These are phyloP conservation scores for Zosterops japonicus DNA, from an alignment of 2,113 vertebrate species.

Conservation along the genomic window DNA sequence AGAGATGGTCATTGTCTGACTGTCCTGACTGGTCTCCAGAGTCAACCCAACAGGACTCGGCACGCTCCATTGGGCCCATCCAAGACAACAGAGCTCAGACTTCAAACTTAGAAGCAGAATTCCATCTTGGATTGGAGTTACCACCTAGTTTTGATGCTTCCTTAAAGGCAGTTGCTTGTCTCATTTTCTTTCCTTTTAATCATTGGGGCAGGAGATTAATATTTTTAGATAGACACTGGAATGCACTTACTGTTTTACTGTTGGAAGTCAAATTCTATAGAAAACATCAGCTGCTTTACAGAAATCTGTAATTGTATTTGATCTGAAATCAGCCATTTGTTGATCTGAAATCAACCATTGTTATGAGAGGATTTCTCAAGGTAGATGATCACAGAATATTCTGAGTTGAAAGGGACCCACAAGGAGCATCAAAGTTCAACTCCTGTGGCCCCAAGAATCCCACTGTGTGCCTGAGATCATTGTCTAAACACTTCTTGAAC, in stretches of 20 bases:
- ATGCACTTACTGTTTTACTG: not conserved
- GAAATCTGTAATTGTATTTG: not conserved
- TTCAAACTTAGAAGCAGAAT: not conserved
- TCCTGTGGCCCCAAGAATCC: not conserved
- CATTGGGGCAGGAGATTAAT: not conserved
- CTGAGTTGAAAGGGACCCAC: not conserved
- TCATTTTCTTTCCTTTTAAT: not conserved
- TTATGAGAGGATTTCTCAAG: not conserved
- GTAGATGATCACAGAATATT: not conserved
- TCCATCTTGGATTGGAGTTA: not conserved
- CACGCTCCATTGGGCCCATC: not conserved
- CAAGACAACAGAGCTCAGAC: not conserved
- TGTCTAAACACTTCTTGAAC: not conserved
- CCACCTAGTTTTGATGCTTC: not conserved
- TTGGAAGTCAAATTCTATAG: not conserved
- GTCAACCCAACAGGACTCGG: not conserved
- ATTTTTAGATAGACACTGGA: not conserved
- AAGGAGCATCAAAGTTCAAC: not conserved
- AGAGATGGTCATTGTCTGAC: slow-evolving; percentile 30
- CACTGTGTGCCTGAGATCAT: not conserved
- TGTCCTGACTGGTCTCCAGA: slow-evolving; percentile 31
- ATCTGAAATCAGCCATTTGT: not conserved
- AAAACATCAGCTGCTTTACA: not conserved
- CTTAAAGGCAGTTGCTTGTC: not conserved
- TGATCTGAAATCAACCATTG: not conserved